Evolutionary conservation across 30 jellyfish, hydroid and myxozoan genomes (phyloP).

Genomic region (Phacellophora camtschatica): DNA sequence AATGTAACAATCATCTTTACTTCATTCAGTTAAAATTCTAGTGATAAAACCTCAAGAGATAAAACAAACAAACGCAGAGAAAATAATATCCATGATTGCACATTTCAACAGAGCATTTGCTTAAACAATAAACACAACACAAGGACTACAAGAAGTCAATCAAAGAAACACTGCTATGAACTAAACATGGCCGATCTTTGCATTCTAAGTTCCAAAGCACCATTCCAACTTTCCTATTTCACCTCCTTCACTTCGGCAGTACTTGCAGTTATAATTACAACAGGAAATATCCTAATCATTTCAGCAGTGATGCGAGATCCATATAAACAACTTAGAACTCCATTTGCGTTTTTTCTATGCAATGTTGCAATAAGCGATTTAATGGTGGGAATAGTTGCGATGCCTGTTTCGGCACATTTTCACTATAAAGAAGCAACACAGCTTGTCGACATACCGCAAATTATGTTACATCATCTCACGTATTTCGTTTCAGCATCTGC

Average conservation of each 20-base stretch:
- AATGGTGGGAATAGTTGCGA: slow-evolving; percentile 70
- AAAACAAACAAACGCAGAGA: no score
- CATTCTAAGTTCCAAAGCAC: slow-evolving; percentile 76
- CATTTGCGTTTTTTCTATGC: slow-evolving; percentile 79
- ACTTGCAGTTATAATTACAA: slow-evolving; percentile 49
- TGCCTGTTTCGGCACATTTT: slow-evolving; percentile 80
- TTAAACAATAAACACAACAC: no score
- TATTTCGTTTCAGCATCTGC: slow-evolving; percentile 90
- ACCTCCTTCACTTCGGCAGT: slow-evolving; percentile 54
- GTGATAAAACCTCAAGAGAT: no score
- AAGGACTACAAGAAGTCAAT: background rate
- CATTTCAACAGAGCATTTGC: no score
- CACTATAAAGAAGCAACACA: slow-evolving; percentile 79
- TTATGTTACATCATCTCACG: slow-evolving; percentile 55
- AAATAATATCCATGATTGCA: no score
- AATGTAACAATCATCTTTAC: no score
- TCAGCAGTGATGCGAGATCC: slow-evolving; percentile 83
- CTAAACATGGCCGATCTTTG: slow-evolving; percentile 59
- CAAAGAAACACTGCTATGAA: background rate
- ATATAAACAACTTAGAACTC: slow-evolving; percentile 77
- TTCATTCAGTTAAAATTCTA: no score
- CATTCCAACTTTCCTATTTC: slow-evolving; percentile 75
- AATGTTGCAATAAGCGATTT: slow-evolving; percentile 85
- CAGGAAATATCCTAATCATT: slow-evolving; percentile 61
- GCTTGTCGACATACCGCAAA: slow-evolving; percentile 7